phyloP scores from a whole-genome alignment of 1,140 invertebrate species.

The Hirudo medicinalis region DNA sequence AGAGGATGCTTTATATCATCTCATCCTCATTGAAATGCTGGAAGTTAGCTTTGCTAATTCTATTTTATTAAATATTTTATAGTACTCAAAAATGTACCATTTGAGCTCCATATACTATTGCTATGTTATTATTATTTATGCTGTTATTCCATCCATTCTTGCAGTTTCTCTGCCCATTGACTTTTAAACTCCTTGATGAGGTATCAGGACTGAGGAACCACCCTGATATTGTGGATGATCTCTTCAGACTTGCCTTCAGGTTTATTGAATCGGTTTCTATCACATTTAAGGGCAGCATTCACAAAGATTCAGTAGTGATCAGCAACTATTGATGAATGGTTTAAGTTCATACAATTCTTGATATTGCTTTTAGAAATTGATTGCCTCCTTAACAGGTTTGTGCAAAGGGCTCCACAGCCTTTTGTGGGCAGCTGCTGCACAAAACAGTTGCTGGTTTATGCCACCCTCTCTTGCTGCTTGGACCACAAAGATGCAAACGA shows the following conservation, averaged over 20 bases:
- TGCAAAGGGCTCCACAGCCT: constrained; percentile 60
- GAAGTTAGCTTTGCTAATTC: constrained; percentile 32
- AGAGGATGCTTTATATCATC: constrained; percentile 52
- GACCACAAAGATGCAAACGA: constrained; percentile 90
- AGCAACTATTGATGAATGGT: too few relatives aligned
- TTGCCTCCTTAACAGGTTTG: constrained; percentile 50
- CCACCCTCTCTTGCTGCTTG: constrained; percentile 61
- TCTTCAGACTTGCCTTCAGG: constrained; percentile 73
- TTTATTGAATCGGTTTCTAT: constrained; percentile 30
- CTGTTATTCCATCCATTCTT: constrained; percentile 17
- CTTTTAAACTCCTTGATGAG: constrained; percentile 63
- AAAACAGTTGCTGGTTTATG: constrained; percentile 62
- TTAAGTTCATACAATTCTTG: too few relatives aligned
- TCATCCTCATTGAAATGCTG: constrained; percentile 69
- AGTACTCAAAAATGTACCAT: too few relatives aligned
- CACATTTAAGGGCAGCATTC: background rate
- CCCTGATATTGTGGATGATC: constrained; percentile 93
- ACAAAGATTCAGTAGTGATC: too few relatives aligned
- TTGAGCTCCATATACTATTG: too few relatives aligned
- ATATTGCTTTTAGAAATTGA: too few relatives aligned
- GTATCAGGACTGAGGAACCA: constrained; percentile 66
- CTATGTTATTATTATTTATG: background rate
- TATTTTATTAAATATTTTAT: too few relatives aligned
- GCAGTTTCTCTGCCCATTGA: constrained; percentile 67
- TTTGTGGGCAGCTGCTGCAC: too few relatives aligned